Conservation (phyloP, 2,113 vertebrate genomes). For the Silurus glanis region DNA sequence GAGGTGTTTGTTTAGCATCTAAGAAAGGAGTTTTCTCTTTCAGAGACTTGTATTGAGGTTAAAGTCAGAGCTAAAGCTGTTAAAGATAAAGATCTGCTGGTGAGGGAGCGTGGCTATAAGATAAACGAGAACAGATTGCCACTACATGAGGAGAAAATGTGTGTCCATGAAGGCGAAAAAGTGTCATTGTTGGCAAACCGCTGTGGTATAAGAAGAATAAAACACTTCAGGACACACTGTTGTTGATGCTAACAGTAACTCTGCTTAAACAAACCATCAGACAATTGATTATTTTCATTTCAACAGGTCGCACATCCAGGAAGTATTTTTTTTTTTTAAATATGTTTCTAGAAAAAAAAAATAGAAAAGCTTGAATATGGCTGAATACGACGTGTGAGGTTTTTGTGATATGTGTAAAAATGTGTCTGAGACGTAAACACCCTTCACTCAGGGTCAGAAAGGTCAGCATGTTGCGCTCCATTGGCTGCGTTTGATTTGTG, state of each 20-base stretch:
- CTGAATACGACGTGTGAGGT: background rate
- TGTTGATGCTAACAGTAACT: background rate
- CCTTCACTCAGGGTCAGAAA: background rate
- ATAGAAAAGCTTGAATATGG: background rate
- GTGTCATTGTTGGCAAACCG: too few relatives aligned
- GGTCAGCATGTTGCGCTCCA: background rate
- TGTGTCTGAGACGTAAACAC: background rate
- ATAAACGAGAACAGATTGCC: too few relatives aligned
- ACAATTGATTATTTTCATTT: background rate
- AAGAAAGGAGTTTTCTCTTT: background rate
- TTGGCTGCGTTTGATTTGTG: constrained; percentile 10
- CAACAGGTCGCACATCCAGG: background rate
- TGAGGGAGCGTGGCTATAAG: too few relatives aligned
- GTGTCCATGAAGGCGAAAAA: too few relatives aligned
- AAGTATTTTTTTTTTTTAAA: background rate
- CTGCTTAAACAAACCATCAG: background rate
- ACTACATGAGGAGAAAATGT: too few relatives aligned
- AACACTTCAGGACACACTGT: too few relatives aligned
- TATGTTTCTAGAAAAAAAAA: background rate
- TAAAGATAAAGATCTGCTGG: too few relatives aligned
- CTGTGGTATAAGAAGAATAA: too few relatives aligned
- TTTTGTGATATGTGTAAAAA: background rate
- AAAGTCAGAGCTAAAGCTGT: too few relatives aligned
- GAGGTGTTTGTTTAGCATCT: background rate
- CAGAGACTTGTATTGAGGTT: too few relatives aligned